Evolutionary conservation across 2,113 vertebrate genomes (phyloP), one percentile per base, ranked within the genome.

Genomic region (Empidonax traillii): DNA sequence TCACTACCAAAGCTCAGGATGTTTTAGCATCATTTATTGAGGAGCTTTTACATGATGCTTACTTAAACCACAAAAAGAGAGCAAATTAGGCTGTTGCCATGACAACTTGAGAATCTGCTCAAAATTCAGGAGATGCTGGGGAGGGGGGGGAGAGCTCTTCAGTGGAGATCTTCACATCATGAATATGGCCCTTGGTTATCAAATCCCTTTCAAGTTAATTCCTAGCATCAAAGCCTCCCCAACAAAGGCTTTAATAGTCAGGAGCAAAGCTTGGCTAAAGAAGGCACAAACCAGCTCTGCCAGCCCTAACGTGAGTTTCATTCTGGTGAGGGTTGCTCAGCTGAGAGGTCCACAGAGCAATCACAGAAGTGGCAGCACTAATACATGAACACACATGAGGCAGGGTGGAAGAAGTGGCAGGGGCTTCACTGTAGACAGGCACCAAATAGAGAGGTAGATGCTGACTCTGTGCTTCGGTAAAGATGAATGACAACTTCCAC

Each of bases 31-130:
- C 31, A 93, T 94, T 96, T 97, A 89, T 87, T 92, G 56, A 93
- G 87, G 65, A 89, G 80, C 72, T 87, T 92, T 93, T 93, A 92
- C 49, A 87, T 55, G 69, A 72, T 89, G 68, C 85, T 96, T 97
- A 89, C 96, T 97, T 95, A 97, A 55, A 37, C 59, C 72, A 94
- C 92, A 93, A 86, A 92, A 95, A 92, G 72, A 93, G 73, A 93
- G 44, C 56, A 95, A 96, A 94, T 95, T 96, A 92, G 90, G 93
- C 58, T 90, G 94, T 97, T 97, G 66, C 93, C 89, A 97, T 97
- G 97, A 93, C 93, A 96, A 98, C 97, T 41, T 65, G 53, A 72
- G 89, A 88, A 91, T 82, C 95, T 88, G 46, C 78, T 97, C 87
- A 94, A 89, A 91, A 96, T 95, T 96, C 86, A 67, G 47, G 90